Percentiles rank a stretch among this genome's conserved stretches.
phyloP scores from a whole-genome alignment of 1,140 invertebrate genomes.

The Orchestia grillus region DNA sequence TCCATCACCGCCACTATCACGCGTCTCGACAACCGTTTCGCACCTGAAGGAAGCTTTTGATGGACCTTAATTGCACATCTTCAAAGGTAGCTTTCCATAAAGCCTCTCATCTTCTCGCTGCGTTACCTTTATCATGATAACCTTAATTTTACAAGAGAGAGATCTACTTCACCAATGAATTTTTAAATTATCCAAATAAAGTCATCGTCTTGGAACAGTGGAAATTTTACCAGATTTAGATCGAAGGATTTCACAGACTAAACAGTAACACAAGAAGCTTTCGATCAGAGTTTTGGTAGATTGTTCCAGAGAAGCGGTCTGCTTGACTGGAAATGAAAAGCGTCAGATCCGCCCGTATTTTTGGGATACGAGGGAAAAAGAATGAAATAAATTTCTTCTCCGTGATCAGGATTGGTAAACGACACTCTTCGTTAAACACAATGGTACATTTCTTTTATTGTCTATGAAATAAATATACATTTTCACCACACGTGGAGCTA shows the following conservation, averaged over 20 bases:
- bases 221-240: background rate
- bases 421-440: too few species aligned
- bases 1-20: slow-evolving; percentile 5
- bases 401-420: too few species aligned
- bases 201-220: background rate
- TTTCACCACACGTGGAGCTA: too few species aligned
- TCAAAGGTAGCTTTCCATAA: background rate
- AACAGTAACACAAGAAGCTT: background rate
- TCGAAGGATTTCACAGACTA: background rate
- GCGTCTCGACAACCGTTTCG: background rate
- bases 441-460: too few species aligned
- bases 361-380: background rate
- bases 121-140: background rate
- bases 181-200: background rate
- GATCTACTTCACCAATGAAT: background rate
- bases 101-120: background rate
- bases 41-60: background rate
- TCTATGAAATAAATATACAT: too few species aligned
- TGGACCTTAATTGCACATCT: background rate
- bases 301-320: background rate
- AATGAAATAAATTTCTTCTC: background rate
- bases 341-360: background rate
- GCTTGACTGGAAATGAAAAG: background rate
- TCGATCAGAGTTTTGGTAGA: background rate
- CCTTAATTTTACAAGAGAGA: background rate